Evolutionary conservation across 2,797 vertebrate species (phyloP), one percentile per base, ranked within the genome.

Genomic region (Clarias pachynema): DNA sequence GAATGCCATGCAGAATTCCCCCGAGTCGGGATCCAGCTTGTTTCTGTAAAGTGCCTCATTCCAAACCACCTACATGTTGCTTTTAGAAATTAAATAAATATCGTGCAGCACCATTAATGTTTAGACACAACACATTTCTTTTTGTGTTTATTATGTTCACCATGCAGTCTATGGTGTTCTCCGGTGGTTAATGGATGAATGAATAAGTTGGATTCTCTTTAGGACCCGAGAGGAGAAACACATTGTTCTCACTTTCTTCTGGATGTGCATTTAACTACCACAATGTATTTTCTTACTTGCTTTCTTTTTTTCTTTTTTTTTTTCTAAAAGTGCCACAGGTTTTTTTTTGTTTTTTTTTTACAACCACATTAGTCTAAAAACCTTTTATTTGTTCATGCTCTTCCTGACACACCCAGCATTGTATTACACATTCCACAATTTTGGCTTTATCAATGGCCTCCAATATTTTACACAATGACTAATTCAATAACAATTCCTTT

Each of bases 1-100:
- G 89, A 90, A 90, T 90, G 86, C 78, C 79, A 59, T 88, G 18
- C n/a, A 79, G 78, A 90, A 85, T 73, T 86, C 84, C 86, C 87
- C 86, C 62, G 74, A 82, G 87, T 65, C 81, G 66, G 15, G 37
- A 69, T 84, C 82, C 53, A 84, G 70, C 77, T 31, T 60, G 56
- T 65, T 70, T 81, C 53, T 82, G 69, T 79, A 81, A 78, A 79
- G 85, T 24, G 59, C 75, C 79, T 65, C 75, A 60, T 87, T 59
- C 29, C 69, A 77, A 53, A 44, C 81, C 31, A 81, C 57, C 85
- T 84, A 84, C 68, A 88, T 37, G 22, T 60, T 78, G 53, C 31
- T 59, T 77, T 49, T 60, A 20, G n/a, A 62, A 40, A 70, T 72
- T 62, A 78, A 65, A 72, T 62, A 78, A 65, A 72, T 53, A 79